A percentile compares a stretch with the other conserved stretches of the same genome.
Evolutionary conservation across 30 jellyfish, hydroid and myxozoan genomes (phyloP).

Genomic region (Rhopilema esculentum): DNA sequence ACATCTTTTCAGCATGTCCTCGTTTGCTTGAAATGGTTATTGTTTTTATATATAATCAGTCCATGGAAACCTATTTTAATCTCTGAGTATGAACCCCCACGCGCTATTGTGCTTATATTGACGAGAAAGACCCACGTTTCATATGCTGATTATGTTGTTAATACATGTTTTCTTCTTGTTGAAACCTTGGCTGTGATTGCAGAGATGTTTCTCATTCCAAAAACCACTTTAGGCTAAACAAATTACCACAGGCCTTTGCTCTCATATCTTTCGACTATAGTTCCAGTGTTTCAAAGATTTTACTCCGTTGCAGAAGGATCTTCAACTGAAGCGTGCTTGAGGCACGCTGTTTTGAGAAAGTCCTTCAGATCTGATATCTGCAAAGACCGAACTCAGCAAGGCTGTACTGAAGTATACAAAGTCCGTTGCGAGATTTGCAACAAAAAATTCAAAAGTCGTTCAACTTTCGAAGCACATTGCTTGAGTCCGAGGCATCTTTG

Average conservation of each 20-base stretch:
- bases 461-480: conserved; percentile 57
- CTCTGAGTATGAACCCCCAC: neutral
- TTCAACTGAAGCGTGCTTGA: neutral
- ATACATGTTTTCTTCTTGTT: neutral
- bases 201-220: neutral
- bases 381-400: neutral
- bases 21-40: neutral
- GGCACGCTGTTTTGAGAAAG: neutral
- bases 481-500: conserved; percentile 55
- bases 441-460: conserved; percentile 23
- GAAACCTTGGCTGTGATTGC: neutral
- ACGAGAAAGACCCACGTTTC: neutral
- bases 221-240: neutral
- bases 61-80: neutral
- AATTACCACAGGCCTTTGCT: neutral
- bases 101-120: neutral
- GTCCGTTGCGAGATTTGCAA: conserved; percentile 38
- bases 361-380: neutral
- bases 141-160: neutral
- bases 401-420: neutral
- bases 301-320: neutral
- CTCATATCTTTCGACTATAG: neutral
- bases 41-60: too few species aligned
- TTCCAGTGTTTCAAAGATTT: too few species aligned
- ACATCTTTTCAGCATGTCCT: neutral